These are phyloP conservation scores for Anolis sagrei DNA, from an alignment of 2,113 vertebrate species.

Conservation along the genomic window DNA sequence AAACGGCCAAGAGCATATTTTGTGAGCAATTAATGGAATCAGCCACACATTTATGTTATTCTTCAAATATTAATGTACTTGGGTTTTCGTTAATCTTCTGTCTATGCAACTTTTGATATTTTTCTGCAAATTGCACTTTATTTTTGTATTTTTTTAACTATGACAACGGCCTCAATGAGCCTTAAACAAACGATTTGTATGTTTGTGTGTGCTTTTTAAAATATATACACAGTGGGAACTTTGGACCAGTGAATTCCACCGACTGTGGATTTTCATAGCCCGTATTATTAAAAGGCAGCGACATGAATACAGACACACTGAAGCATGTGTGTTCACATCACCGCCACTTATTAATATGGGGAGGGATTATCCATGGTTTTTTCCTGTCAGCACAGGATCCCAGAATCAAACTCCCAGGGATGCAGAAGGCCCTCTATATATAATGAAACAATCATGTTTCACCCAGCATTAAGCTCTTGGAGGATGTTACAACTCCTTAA, in stretches of 20 bases:
- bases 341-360: too few relatives aligned
- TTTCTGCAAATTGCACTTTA: not conserved
- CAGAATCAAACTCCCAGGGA: too few relatives aligned
- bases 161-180: not conserved
- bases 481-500: not conserved
- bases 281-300: too few relatives aligned
- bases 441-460: not conserved
- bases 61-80: conserved; percentile 4
- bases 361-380: too few relatives aligned
- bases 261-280: too few relatives aligned
- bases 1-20: not conserved
- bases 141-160: not conserved
- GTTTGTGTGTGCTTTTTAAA: not conserved
- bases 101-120: not conserved
- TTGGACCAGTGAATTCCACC: too few relatives aligned
- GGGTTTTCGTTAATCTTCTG: not conserved
- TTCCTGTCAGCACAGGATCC: too few relatives aligned
- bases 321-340: too few relatives aligned
- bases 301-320: too few relatives aligned
- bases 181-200: not conserved
- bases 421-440: too few relatives aligned
- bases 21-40: not conserved
- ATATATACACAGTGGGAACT: not conserved
- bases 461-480: not conserved
- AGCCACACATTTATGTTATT: too few relatives aligned